phyloP scores from a whole-genome alignment of 2,888 invertebrate genomes.

The Lycocerus yunnanus region DNA sequence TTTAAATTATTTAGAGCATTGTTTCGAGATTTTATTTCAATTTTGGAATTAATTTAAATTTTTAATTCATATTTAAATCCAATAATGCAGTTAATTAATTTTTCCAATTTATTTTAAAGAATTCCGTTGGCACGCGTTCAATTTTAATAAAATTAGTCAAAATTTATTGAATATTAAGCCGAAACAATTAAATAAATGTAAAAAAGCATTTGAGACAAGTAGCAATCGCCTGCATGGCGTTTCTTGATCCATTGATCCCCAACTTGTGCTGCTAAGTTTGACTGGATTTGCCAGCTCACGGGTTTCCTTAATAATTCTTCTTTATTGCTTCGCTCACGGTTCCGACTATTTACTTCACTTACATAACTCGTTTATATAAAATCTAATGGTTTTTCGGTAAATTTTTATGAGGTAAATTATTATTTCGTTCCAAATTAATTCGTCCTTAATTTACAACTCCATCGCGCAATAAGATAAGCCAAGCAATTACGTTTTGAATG shows the following conservation, averaged over 20 bases:
- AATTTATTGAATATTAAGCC: neutral
- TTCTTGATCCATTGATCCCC: conserved; percentile 55
- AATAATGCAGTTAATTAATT: neutral
- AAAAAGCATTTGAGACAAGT: conserved; percentile 1
- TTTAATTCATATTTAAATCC: neutral
- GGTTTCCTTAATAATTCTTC: conserved; percentile 58
- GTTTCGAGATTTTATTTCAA: neutral
- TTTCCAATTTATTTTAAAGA: neutral
- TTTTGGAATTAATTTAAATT: neutral
- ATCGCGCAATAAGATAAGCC: neutral
- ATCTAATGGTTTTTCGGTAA: conserved; percentile 17
- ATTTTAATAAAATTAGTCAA: neutral
- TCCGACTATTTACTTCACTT: conserved; percentile 31
- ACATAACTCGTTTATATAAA: conserved; percentile 32
- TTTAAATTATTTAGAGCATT: neutral
- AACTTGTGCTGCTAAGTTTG: conserved; percentile 57
- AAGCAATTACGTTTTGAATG: neutral
- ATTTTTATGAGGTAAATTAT: neutral
- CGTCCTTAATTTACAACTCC: neutral
- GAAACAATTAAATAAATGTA: conserved; percentile 1
- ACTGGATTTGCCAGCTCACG: conserved; percentile 57
- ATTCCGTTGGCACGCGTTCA: neutral
- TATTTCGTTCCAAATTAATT: neutral
- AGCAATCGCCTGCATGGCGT: conserved; percentile 27
- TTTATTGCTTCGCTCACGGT: conserved; percentile 53